Evolutionary conservation across 1,140 invertebrate species (phyloP), one percentile per base, ranked within the genome.

Genomic region (Brachionus koreanus): DNA sequence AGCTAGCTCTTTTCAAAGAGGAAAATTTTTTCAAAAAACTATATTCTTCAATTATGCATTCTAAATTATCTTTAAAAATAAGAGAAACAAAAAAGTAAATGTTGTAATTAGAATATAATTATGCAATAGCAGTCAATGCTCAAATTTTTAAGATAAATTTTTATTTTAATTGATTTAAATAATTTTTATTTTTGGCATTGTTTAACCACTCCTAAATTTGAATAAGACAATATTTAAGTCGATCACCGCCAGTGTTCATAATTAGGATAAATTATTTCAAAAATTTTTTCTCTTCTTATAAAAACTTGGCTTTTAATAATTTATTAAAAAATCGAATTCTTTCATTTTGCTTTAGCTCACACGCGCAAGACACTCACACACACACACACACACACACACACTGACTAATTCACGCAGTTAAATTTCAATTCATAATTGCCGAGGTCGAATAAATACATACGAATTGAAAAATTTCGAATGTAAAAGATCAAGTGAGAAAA

Each of bases 291-390:
- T 57, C 49, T 19, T 29, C 29, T 29, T 29, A 29, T 1, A 29
- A 57, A 19, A 57, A 19, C 9, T 19, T 23, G 5, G 9, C 19
- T 35, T 65, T 37, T 35, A 67, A 67, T 67, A 67, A 67, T 67
- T 67, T 67, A 67, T 67, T 67, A 67, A 67, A 67, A 67, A 67
- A 67, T 67, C 63, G 29, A 67, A 67, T 67, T 35, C 25, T 37
- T 57, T 57, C 49, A 57, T n/a, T 52, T n/a, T 23, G 0, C 43
- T 16, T 16, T 49, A 10, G 3, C 43, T 46, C 43, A 49, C 43
- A n/a, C 43, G 13, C 43, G 1, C 43, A 57, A 23, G 29, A 29
- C 29, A 29, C 29, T 2, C 29, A 29, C 3, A 29, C 29, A 29
- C 29, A 29, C 29, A 29, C 29, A 29, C 29, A 29, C 3, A 29